Evolutionary conservation across 1,140 invertebrate genomes (phyloP).

Genomic region (Magallana angulata): DNA sequence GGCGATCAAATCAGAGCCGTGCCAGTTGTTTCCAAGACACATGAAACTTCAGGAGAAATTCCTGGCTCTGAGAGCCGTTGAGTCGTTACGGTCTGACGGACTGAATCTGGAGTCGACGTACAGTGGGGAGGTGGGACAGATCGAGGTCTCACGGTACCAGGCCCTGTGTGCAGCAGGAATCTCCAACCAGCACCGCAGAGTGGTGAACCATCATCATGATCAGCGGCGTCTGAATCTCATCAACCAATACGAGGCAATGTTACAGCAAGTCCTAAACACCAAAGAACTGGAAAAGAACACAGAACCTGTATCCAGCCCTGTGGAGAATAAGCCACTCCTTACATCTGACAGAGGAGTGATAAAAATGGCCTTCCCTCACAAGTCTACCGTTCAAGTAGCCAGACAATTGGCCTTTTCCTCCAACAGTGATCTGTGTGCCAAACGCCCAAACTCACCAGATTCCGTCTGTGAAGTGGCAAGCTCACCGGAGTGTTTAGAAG

Average conservation of each 20-base stretch:
- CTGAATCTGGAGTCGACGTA: slow-evolving; percentile 55
- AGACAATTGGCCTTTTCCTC: background rate
- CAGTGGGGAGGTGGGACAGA: slow-evolving; percentile 57
- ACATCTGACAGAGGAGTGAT: background rate
- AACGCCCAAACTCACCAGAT: background rate
- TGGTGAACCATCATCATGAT: slow-evolving; percentile 60
- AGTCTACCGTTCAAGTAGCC: background rate
- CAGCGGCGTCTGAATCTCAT: slow-evolving; percentile 55
- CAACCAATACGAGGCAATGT: slow-evolving; percentile 28
- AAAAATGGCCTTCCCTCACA: slow-evolving; percentile 20
- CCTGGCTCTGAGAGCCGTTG: slow-evolving; percentile 41
- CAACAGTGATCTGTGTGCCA: background rate
- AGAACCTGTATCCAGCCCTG: too few species aligned
- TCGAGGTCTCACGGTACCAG: slow-evolving; percentile 63
- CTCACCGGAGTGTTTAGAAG: slow-evolving; percentile 40
- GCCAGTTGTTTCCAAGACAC: slow-evolving; percentile 53
- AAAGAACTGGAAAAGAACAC: background rate
- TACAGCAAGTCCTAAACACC: background rate
- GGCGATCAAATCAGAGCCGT: slow-evolving; percentile 22
- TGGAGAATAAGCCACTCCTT: background rate
- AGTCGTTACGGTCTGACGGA: slow-evolving; percentile 19
- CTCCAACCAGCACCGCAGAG: slow-evolving; percentile 31
- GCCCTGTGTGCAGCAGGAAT: slow-evolving; percentile 57
- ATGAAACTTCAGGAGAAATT: slow-evolving; percentile 59
- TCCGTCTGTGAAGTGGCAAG: background rate